These are phyloP conservation scores for Naja naja DNA, from an alignment of 2,113 vertebrate species.

Conservation along the genomic window DNA sequence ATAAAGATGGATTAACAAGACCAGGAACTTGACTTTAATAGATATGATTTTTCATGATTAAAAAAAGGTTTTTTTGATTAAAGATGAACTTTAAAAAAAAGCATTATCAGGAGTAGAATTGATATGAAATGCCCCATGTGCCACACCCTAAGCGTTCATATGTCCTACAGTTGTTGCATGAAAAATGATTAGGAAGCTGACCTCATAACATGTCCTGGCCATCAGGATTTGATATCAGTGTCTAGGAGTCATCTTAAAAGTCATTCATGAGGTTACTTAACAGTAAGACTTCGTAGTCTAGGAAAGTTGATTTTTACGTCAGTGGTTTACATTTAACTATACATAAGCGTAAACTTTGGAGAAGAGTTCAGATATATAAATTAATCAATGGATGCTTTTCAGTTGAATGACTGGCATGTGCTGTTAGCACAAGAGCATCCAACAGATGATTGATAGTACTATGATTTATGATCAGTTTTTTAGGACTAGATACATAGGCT, in stretches of 20 bases:
- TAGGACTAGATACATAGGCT: background rate
- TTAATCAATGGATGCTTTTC: background rate
- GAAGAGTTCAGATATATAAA: background rate
- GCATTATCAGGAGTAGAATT: background rate
- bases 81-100: background rate
- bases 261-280: background rate
- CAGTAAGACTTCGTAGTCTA: background rate
- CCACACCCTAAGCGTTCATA: background rate
- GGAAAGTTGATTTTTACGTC: background rate
- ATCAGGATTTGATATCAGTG: background rate
- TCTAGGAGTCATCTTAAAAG: background rate
- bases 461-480: background rate
- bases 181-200: background rate
- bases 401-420: background rate
- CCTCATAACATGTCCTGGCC: background rate
- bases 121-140: background rate
- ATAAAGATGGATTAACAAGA: background rate
- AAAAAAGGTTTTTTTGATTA: background rate
- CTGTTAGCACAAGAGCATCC: background rate
- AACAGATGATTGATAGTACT: background rate
- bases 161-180: background rate
- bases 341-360: background rate
- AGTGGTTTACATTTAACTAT: background rate
- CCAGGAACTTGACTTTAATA: background rate
- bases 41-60: background rate